Evolutionary conservation across 2,888 invertebrate species (phyloP).

Genomic region (Monopis laevigella): DNA sequence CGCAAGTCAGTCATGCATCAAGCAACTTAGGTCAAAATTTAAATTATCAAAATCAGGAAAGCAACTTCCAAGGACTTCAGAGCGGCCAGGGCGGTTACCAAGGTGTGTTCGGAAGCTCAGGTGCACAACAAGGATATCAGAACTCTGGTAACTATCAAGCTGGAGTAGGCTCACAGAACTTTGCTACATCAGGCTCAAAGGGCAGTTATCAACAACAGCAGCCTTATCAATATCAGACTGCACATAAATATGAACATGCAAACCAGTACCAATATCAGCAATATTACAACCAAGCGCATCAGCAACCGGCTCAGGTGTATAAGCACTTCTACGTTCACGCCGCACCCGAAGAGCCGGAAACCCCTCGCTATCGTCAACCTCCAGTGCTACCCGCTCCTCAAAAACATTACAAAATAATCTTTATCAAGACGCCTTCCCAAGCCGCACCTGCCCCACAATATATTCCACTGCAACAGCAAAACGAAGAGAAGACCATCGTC

Average conservation of each 20-base stretch:
- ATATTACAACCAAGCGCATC: conserved; percentile 75
- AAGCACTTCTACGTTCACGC: conserved; percentile 60
- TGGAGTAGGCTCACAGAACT: background rate
- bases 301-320: conserved; percentile 77
- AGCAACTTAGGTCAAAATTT: no score
- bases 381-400: conserved; percentile 70
- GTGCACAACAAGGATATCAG: no score
- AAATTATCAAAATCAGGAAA: no score
- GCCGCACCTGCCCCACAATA: conserved; percentile 72
- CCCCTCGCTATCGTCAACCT: conserved; percentile 66
- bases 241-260: background rate
- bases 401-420: conserved; percentile 83
- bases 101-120: no score
- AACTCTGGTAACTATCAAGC: background rate
- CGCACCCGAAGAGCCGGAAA: conserved; percentile 58
- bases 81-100: no score
- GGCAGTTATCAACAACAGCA: conserved; percentile 10
- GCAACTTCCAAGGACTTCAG: no score
- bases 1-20: no score
- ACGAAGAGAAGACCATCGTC: conserved; percentile 79
- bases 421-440: conserved; percentile 78
- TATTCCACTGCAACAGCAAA: conserved; percentile 73
- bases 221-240: conserved; percentile 9
- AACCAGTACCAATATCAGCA: conserved; percentile 41
- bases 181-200: background rate